Conservation (phyloP, 2,888 invertebrate genomes). For the Leucophora obtusa region DNA sequence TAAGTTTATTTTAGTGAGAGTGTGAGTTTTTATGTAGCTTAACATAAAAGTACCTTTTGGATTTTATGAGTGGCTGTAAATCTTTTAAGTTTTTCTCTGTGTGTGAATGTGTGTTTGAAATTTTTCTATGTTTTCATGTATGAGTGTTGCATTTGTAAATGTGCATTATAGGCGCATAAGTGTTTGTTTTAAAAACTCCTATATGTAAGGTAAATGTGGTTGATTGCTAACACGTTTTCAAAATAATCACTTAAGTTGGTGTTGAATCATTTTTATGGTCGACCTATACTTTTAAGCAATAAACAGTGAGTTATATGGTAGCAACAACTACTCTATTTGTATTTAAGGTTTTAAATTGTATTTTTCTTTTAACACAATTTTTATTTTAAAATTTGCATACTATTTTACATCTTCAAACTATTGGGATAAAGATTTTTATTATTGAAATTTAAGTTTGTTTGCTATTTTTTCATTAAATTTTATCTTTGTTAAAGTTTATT, state of each 20-base stretch:
- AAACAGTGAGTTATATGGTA: too few relatives aligned
- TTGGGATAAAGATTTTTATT: too few relatives aligned
- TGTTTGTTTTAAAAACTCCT: constrained; percentile 1
- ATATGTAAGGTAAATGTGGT: constrained; percentile 17
- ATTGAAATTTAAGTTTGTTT: too few relatives aligned
- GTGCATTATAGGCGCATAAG: neutral
- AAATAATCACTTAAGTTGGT: constrained; percentile 40
- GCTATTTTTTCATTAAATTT: too few relatives aligned
- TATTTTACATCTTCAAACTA: too few relatives aligned
- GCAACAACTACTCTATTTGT: too few relatives aligned
- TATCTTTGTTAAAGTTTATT: too few relatives aligned
- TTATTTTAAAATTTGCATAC: too few relatives aligned
- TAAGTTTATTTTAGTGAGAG: neutral
- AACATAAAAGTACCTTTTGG: constrained; percentile 28
- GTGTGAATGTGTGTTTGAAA: neutral
- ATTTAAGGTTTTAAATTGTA: too few relatives aligned
- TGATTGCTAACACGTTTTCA: constrained; percentile 40
- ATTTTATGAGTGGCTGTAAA: constrained; percentile 46
- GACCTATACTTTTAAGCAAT: constrained; percentile 10
- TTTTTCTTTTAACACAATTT: too few relatives aligned
- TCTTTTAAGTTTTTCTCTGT: constrained; percentile 14
- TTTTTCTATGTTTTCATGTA: neutral
- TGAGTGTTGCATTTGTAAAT: neutral
- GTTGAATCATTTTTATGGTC: constrained; percentile 4
- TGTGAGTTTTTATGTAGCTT: constrained; percentile 17